Conservation (phyloP, 1,140 invertebrate genomes). For the Pogonomyrmex barbatus region DNA sequence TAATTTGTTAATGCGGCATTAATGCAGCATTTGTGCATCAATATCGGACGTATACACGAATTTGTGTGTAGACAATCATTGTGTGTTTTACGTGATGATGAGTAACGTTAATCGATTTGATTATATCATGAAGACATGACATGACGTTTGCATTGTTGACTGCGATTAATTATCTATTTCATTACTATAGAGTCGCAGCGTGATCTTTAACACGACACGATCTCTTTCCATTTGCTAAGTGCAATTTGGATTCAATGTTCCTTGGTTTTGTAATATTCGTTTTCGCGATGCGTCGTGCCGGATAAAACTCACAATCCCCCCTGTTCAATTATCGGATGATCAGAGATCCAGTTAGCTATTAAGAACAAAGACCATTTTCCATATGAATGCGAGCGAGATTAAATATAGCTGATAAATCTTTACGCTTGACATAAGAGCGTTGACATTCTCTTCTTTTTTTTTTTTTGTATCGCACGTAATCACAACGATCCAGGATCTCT, state of each 20-base stretch:
- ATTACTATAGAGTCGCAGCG: background rate
- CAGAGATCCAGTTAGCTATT: background rate
- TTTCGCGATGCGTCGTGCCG: slow-evolving; percentile 42
- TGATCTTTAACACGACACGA: slow-evolving; percentile 3
- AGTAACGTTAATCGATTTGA: slow-evolving; percentile 25
- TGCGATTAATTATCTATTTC: background rate
- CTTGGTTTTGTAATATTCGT: background rate
- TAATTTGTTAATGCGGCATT: slow-evolving; percentile 6
- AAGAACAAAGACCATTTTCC: background rate
- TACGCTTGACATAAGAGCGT: background rate
- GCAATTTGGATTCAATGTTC: slow-evolving; percentile 13
- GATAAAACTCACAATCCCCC: slow-evolving; percentile 64
- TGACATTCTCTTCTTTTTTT: background rate
- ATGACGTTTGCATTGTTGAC: slow-evolving; percentile 37
- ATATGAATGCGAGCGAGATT: background rate
- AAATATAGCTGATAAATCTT: background rate
- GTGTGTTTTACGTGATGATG: slow-evolving; percentile 7
- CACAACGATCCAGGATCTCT: background rate
- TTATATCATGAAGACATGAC: background rate
- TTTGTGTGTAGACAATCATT: background rate
- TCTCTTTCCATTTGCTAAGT: background rate
- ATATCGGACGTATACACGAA: background rate
- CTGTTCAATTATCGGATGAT: slow-evolving; percentile 33
- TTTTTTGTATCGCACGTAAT: background rate
- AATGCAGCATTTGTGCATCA: background rate